Conservation (phyloP, 2,888 invertebrate genomes). For the Dione vanillae region DNA sequence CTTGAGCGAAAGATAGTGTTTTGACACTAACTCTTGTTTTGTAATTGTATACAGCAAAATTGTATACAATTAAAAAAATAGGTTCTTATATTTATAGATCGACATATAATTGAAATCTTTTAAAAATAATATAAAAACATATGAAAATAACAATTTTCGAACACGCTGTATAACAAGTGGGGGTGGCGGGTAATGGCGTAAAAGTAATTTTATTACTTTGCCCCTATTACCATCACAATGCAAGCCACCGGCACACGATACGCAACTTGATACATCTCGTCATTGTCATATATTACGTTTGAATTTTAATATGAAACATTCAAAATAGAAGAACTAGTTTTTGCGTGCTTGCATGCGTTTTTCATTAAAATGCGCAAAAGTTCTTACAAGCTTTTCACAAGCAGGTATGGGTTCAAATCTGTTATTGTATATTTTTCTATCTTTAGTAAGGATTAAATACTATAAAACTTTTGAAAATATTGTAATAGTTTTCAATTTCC, state of each 20-base stretch:
- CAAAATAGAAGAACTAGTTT: neutral
- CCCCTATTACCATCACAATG: constrained; percentile 84
- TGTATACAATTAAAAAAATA: neutral
- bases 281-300: constrained; percentile 51
- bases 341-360: too few relatives aligned
- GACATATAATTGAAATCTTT: neutral
- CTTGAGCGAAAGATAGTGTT: too few relatives aligned
- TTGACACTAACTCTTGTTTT: too few relatives aligned
- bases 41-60: too few relatives aligned
- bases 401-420: too few relatives aligned
- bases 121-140: neutral
- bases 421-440: too few relatives aligned
- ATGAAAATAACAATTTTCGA: constrained; percentile 55
- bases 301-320: constrained; percentile 35
- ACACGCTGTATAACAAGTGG: constrained; percentile 74
- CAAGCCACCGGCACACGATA: constrained; percentile 77
- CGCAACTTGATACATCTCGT: constrained; percentile 60
- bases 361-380: too few relatives aligned
- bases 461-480: too few relatives aligned
- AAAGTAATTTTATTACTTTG: constrained; percentile 84
- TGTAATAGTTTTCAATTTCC: too few relatives aligned
- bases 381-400: too few relatives aligned
- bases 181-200: constrained; percentile 82
- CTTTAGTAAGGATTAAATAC: too few relatives aligned
- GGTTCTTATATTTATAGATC: neutral